Base-by-base conservation (phyloP, 2,113 vertebrate genomes). In the Cyanoderma ruficeps region DNA sequence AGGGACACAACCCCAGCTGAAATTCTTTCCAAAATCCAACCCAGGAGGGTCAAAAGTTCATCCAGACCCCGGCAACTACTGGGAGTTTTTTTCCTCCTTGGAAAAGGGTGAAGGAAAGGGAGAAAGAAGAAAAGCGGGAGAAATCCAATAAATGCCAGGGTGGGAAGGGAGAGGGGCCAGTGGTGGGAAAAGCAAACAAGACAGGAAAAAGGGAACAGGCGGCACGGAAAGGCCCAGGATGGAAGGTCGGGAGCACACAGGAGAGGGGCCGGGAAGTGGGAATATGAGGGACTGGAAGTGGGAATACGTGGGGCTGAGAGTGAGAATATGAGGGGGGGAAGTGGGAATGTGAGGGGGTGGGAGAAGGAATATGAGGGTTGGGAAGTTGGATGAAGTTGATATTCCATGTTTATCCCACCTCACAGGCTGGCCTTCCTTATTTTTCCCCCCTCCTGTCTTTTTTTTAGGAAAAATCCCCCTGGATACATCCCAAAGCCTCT, bases 181-280 rank as follows among this genome's bases (percentile, higher is more conserved):
- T 28, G 53, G 94, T 95, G 96, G 95, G 95, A 96, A 96, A 97
- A 96, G 91, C 96, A 97, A 96, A 96, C 94, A 97, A 39, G 44
- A 30, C 6, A 2, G 72, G 80, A 70, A 71, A 87, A 91, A 76
- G 83, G 93, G 56, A 93, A 55, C 37, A 9, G 86, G 85, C 13
- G 13, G 28, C 39, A 55, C 1, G 13, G 68, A 44, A 72, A 90
- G 56, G 41, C 8, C 20, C 49, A 17, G 59, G 67, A 59, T 17
- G 23, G 17, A 78, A 81, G 72, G 80, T 41, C 75, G 42, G 69
- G 77, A 81, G 39, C 15, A 60, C 89, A 56, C 1, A 0, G 68
- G 72, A 14, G 4, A 78, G 63, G 60, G 79, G 37, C 46, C 35
- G 64, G 27, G 19, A 37, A 10, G 7, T 3, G 47, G 65, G 47